These are phyloP conservation scores for Drosophila lowei DNA, from an alignment of 1,140 invertebrate genomes.

Conservation along the genomic window DNA sequence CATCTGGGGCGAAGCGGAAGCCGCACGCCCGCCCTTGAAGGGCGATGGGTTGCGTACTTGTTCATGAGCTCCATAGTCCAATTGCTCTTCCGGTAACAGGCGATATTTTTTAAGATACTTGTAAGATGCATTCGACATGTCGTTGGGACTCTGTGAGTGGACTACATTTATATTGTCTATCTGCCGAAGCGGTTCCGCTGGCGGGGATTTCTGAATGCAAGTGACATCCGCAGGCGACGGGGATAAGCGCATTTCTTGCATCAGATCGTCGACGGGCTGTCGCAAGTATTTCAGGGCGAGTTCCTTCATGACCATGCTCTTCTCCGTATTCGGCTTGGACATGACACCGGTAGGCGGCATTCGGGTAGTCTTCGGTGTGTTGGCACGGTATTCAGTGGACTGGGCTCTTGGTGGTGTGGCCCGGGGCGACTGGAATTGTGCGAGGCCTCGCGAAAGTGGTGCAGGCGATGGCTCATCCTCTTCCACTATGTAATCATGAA, in stretches of 20 bases:
- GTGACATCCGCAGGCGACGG: not conserved
- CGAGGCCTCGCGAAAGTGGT: constrained; percentile 8
- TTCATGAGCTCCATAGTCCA: constrained; percentile 17
- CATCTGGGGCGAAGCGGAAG: constrained; percentile 15
- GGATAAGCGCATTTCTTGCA: constrained; percentile 64
- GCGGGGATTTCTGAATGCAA: constrained; percentile 5
- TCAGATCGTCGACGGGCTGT: constrained; percentile 68
- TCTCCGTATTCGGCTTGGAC: constrained; percentile 62
- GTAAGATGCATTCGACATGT: constrained; percentile 80
- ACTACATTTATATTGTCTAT: constrained; percentile 70
- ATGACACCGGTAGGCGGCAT: constrained; percentile 5
- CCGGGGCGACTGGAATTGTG: constrained; percentile 61
- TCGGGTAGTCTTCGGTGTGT: constrained; percentile 46
- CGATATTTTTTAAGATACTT: constrained; percentile 79
- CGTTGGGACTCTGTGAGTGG: constrained; percentile 54
- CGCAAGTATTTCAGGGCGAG: constrained; percentile 74
- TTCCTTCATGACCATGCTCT: constrained; percentile 80
- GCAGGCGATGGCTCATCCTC: constrained; percentile 48
- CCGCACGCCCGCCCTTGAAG: not conserved
- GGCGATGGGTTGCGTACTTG: constrained; percentile 15
- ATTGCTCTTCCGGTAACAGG: constrained; percentile 65
- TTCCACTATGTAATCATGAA: constrained; percentile 68
- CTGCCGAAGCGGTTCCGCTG: constrained; percentile 50
- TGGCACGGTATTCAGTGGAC: constrained; percentile 66
- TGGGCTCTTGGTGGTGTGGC: constrained; percentile 62